phyloP scores from a whole-genome alignment of 1,140 invertebrate genomes.

The Zaprionus capensis region DNA sequence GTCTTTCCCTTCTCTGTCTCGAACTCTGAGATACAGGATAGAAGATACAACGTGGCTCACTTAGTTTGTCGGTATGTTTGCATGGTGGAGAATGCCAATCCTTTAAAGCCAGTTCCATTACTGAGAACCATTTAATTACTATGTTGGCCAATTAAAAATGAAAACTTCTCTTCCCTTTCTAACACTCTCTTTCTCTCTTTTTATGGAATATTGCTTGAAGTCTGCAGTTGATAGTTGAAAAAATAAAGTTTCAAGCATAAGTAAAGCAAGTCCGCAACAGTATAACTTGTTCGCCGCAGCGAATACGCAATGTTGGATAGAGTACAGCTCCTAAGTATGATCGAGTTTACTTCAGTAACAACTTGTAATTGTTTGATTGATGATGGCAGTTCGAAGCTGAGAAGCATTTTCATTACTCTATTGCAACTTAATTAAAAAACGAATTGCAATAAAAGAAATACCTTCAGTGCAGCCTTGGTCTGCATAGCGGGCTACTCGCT shows the following conservation, averaged over 20 bases:
- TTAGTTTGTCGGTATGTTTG: slow-evolving; percentile 49
- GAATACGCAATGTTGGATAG: slow-evolving; percentile 47
- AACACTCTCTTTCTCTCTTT: neutral
- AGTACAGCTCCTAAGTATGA: slow-evolving; percentile 54
- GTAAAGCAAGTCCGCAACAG: slow-evolving; percentile 26
- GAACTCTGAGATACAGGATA: slow-evolving; percentile 23
- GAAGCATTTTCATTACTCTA: slow-evolving; percentile 31
- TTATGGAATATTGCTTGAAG: slow-evolving; percentile 7
- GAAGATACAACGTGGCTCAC: slow-evolving; percentile 38
- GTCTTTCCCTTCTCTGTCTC: slow-evolving; percentile 28
- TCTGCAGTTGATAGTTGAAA: slow-evolving; percentile 26
- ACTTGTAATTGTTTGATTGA: slow-evolving; percentile 65
- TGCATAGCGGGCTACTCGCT: neutral
- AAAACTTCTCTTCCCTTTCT: slow-evolving; percentile 1
- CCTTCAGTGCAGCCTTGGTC: slow-evolving; percentile 14
- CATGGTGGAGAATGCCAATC: neutral
- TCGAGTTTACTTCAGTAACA: slow-evolving; percentile 43
- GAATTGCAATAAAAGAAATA: slow-evolving; percentile 65
- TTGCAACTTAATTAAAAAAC: slow-evolving; percentile 76
- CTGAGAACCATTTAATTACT: slow-evolving; percentile 40
- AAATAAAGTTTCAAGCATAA: slow-evolving; percentile 59
- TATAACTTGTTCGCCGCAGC: slow-evolving; percentile 42
- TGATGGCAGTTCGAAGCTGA: slow-evolving; percentile 19
- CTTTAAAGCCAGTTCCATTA: too few relatives aligned
- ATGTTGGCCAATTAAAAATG: slow-evolving; percentile 71